phyloP scores from a whole-genome alignment of 2,888 invertebrate genomes.

The Plagodis pulveraria region DNA sequence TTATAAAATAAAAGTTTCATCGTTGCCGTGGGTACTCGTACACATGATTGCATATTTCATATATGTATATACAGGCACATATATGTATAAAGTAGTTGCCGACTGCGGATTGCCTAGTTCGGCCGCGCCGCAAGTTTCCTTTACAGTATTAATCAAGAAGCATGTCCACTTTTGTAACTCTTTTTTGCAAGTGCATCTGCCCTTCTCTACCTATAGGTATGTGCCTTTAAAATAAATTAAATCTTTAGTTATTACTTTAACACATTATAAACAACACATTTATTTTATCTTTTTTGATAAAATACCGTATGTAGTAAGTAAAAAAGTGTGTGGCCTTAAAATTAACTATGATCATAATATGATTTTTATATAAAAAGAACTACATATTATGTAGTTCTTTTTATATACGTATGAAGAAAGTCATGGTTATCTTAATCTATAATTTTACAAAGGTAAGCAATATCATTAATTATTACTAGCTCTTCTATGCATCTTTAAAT shows the following conservation, averaged over 20 bases:
- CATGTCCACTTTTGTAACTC: slow-evolving; percentile 56
- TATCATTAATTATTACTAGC: too few relatives aligned
- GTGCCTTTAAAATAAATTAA: slow-evolving; percentile 25
- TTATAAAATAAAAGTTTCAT: slow-evolving; percentile 9
- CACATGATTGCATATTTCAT: slow-evolving; percentile 34
- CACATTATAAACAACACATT: slow-evolving; percentile 6
- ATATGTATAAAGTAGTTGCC: slow-evolving; percentile 28
- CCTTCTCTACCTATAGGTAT: slow-evolving; percentile 47
- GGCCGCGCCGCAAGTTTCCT: slow-evolving; percentile 68
- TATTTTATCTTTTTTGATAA: slow-evolving; percentile 8
- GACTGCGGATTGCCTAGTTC: slow-evolving; percentile 53
- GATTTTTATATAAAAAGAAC: too few relatives aligned
- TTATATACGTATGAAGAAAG: background rate
- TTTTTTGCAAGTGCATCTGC: slow-evolving; percentile 66
- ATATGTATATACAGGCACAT: slow-evolving; percentile 19
- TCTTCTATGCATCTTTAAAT: too few relatives aligned
- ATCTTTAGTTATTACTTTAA: slow-evolving; percentile 12
- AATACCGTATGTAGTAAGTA: background rate
- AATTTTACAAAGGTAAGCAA: too few relatives aligned
- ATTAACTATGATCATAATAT: too few relatives aligned
- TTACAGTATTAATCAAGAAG: slow-evolving; percentile 75
- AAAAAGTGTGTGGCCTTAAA: slow-evolving; percentile 11
- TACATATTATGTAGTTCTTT: too few relatives aligned
- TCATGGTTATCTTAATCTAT: slow-evolving; percentile 5
- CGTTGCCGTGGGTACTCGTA: slow-evolving; percentile 20